Evolutionary conservation across 2,888 invertebrate genomes (phyloP), one percentile per base, ranked within the genome.

Genomic region (Gymnocheta viridis): DNA sequence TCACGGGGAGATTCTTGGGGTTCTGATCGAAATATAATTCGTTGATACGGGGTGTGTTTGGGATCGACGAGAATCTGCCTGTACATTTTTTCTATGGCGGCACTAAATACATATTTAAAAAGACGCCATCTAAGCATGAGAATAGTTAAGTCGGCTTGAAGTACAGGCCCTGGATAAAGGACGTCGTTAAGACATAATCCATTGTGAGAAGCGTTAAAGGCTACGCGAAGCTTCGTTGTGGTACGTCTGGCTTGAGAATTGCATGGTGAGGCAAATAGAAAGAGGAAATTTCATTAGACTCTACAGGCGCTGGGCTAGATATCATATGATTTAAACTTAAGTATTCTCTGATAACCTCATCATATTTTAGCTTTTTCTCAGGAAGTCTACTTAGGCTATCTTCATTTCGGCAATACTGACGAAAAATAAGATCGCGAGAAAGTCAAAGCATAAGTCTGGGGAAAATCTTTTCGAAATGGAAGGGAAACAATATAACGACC

Each of bases 191-290:
- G 49, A 47, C 66, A 77, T 1, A 49, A 12, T 14, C 77, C 66
- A 49, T 67, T 77, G n/a, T 3, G 77, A 47, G 82, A 72, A 4
- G 64, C 56, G n/a, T 82, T 82, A 38, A 82, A 82, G 2, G 78
- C 73, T 2, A 78, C 82, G n/a, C 60, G 22, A 4, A 44, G n/a
- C 44, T 44, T 44, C n/a, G 44, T 44, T 44, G 44, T 44, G 17
- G 44, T 17, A 62, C 62, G 4, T 81, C 74, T n/a, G 67, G 81
- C 27, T 81, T 81, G 17, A 81, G 32, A 14, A 74, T 73, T 1
- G 60, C 73, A 24, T 76, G 76, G 17, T 70, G 76, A 9, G 67
- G 72, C 10, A 77, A 7, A 5, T 44, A 44, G 17, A 17, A 44
- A 44, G 6, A 44, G 5, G 17, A 44, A n/a, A 5, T 44, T 17